These are phyloP conservation scores for Oophaga pumilio DNA, from an alignment of 2,113 vertebrate genomes.

Conservation along the genomic window DNA sequence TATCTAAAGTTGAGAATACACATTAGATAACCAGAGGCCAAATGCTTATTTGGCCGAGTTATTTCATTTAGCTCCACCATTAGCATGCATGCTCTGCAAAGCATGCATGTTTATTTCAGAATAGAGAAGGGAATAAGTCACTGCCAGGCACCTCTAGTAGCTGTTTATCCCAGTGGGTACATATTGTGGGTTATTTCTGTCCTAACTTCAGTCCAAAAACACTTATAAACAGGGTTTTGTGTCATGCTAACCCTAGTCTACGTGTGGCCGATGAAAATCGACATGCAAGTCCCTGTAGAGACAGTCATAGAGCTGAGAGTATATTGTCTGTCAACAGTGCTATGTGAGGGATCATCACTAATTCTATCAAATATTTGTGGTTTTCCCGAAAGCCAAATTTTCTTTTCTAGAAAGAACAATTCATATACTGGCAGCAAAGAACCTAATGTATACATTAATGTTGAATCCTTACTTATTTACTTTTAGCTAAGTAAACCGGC, in stretches of 20 bases:
- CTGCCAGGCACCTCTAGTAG: background rate
- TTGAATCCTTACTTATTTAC: background rate
- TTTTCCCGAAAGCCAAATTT: background rate
- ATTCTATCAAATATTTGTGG: background rate
- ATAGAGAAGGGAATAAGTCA: background rate
- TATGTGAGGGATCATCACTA: background rate
- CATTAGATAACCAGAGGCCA: too few species aligned
- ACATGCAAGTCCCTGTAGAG: background rate
- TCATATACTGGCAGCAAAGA: background rate
- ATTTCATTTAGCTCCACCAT: too few species aligned
- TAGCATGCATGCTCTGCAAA: too few species aligned
- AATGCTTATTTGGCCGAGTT: too few species aligned
- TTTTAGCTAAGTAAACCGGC: background rate
- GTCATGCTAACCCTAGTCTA: background rate
- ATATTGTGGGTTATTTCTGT: too few species aligned
- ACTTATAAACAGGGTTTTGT: too few species aligned
- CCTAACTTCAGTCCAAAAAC: too few species aligned
- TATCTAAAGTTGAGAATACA: too few species aligned
- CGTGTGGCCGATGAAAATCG: too few species aligned
- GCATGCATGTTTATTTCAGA: background rate
- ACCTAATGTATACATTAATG: constrained; percentile 31
- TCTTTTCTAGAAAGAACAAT: background rate
- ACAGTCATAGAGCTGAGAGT: background rate
- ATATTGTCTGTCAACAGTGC: background rate
- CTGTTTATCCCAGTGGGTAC: background rate